These are phyloP conservation scores for Mythimna impura DNA, from an alignment of 2,888 invertebrate genomes.

Conservation along the genomic window DNA sequence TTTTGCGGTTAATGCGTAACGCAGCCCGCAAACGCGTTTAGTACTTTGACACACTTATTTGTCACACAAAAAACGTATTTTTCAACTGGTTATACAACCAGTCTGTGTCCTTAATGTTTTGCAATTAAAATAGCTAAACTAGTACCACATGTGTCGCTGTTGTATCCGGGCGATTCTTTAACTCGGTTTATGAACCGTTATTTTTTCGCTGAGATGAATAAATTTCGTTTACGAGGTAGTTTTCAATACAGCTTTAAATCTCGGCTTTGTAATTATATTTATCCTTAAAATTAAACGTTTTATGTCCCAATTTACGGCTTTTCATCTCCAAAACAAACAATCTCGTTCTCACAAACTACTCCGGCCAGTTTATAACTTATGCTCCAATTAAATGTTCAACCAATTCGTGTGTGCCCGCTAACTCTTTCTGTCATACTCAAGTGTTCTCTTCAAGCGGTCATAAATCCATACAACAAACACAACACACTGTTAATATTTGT, in stretches of 20 bases:
- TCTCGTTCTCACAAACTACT: slow-evolving; percentile 47
- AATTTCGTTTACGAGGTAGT: slow-evolving; percentile 53
- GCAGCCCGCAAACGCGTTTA: slow-evolving; percentile 80
- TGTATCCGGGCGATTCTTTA: slow-evolving; percentile 41
- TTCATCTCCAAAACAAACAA: slow-evolving; percentile 42
- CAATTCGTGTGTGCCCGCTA: slow-evolving; percentile 79
- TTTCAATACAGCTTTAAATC: slow-evolving; percentile 35
- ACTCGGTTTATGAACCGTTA: slow-evolving; percentile 53
- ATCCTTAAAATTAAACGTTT: slow-evolving; percentile 52
- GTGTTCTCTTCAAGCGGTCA: slow-evolving; percentile 73
- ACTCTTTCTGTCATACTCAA: slow-evolving; percentile 75
- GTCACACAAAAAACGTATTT: slow-evolving; percentile 62
- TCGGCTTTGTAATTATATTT: slow-evolving; percentile 34
- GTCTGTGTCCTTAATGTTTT: slow-evolving; percentile 45
- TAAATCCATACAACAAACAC: slow-evolving; percentile 79
- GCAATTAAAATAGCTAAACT: slow-evolving; percentile 60
- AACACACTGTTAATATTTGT: slow-evolving; percentile 81
- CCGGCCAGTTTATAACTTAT: slow-evolving; percentile 47
- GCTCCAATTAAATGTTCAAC: slow-evolving; percentile 71
- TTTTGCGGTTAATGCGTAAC: slow-evolving; percentile 85
- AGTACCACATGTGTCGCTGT: slow-evolving; percentile 36
- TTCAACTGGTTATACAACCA: slow-evolving; percentile 58
- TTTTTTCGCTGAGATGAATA: slow-evolving; percentile 47
- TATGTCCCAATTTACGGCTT: slow-evolving; percentile 45
- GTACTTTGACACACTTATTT: slow-evolving; percentile 85